phyloP scores from a whole-genome alignment of 2,797 vertebrate species.

The Microctenopoma lineatum region DNA sequence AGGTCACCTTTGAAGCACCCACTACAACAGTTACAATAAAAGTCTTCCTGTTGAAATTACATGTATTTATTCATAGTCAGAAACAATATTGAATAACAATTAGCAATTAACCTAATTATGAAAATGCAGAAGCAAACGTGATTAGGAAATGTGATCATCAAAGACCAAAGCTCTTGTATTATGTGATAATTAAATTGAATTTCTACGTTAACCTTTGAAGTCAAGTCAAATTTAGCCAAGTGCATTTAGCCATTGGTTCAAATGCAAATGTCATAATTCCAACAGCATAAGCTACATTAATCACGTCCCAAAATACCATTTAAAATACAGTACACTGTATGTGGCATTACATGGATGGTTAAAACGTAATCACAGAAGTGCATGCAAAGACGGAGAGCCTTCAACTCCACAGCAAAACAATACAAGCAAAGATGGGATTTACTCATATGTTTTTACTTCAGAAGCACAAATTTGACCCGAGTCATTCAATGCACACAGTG shows the following conservation, averaged over 20 bases:
- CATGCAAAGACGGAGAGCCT: conserved; percentile 33
- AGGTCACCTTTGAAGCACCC: conserved; percentile 15
- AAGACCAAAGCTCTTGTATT: conserved; percentile 62
- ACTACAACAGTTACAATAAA: conserved; percentile 1
- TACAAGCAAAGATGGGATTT: conserved; percentile 39
- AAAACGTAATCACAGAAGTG: conserved; percentile 6
- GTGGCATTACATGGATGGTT: conserved; percentile 7
- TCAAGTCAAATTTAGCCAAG: conserved; percentile 68
- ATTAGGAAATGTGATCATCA: conserved; percentile 70
- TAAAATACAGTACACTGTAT: conserved; percentile 21
- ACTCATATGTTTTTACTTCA: neutral
- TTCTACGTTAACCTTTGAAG: conserved; percentile 80
- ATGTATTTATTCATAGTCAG: conserved; percentile 46
- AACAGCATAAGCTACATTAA: conserved; percentile 36
- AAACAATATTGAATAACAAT: conserved; percentile 46
- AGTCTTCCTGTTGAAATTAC: conserved; percentile 17
- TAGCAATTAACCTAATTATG: conserved; percentile 62
- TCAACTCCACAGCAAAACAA: conserved; percentile 15
- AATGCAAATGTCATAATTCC: conserved; percentile 68
- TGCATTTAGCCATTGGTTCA: conserved; percentile 32
- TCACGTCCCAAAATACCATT: conserved; percentile 27
- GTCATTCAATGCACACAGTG: conserved; percentile 30
- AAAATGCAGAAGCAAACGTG: conserved; percentile 61
- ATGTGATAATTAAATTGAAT: conserved; percentile 65
- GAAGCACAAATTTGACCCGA: conserved; percentile 1